Conservation (phyloP, 2,888 invertebrate species). For the Phoronis australis region DNA sequence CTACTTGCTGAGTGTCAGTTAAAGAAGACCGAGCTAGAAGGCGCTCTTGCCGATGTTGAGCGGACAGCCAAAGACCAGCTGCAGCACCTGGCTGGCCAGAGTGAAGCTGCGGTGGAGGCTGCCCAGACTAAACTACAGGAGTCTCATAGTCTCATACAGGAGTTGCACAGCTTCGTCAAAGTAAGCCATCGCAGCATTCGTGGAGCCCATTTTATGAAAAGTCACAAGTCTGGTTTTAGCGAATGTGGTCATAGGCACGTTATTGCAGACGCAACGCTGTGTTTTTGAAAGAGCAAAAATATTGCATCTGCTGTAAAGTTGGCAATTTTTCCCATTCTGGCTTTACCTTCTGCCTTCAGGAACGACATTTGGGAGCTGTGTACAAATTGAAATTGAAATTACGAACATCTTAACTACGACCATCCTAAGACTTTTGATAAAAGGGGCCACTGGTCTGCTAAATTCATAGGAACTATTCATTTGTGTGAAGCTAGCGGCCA, state of each 20-base stretch:
- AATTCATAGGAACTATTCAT: too few species aligned
- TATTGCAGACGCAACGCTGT: too few species aligned
- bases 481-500: too few species aligned
- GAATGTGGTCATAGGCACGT: not conserved
- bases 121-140: conserved; percentile 36
- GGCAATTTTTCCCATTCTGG: not conserved
- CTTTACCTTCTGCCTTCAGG: not conserved
- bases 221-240: not conserved
- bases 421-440: too few species aligned
- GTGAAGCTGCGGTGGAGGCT: conserved; percentile 45
- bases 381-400: too few species aligned
- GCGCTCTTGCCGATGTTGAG: conserved; percentile 37
- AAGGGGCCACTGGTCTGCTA: too few species aligned
- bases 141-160: conserved; percentile 27
- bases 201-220: too few species aligned
- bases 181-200: conserved; percentile 24
- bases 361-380: not conserved
- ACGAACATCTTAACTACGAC: not conserved
- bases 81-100: conserved; percentile 39
- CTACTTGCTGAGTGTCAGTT: conserved; percentile 28
- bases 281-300: too few species aligned
- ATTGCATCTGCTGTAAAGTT: too few species aligned
- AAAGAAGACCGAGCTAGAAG: conserved; percentile 27
- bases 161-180: conserved; percentile 40
- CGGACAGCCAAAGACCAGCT: conserved; percentile 43